Percentiles rank a stretch among this genome's conserved stretches.
These are phyloP conservation scores for Grammomys surdaster DNA, from an alignment of 2,113 vertebrate species.

Conservation along the genomic window DNA sequence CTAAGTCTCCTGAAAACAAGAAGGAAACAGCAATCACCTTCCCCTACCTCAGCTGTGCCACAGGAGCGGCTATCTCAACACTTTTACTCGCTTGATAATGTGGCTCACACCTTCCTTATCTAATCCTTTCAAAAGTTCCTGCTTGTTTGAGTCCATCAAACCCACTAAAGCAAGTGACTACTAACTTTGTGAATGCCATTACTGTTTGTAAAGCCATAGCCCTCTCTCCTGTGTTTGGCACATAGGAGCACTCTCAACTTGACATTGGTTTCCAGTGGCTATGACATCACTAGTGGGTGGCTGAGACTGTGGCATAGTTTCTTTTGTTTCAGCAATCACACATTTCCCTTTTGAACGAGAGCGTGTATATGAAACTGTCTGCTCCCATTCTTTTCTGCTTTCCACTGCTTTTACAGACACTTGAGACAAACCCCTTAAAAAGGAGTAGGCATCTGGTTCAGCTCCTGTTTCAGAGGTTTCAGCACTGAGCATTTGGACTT, in stretches of 20 bases:
- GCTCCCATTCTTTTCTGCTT: neutral
- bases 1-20: neutral
- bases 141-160: neutral
- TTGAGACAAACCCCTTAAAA: neutral
- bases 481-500: too few relatives aligned
- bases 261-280: neutral
- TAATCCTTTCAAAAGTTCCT: neutral
- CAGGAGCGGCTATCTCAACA: fast-evolving
- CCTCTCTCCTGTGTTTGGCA: too few relatives aligned
- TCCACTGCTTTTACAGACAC: neutral
- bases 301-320: neutral
- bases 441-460: neutral
- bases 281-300: neutral
- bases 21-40: neutral
- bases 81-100: neutral
- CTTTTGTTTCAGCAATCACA: neutral
- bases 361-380: fast-evolving
- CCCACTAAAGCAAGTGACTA: neutral
- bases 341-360: neutral
- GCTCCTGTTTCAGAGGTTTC: neutral
- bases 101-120: neutral
- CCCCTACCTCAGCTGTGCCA: neutral
- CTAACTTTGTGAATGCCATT: neutral
- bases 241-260: neutral
- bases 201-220: neutral